Conservation (phyloP, 2,797 vertebrate species). For the Pogonophryne albipinna region DNA sequence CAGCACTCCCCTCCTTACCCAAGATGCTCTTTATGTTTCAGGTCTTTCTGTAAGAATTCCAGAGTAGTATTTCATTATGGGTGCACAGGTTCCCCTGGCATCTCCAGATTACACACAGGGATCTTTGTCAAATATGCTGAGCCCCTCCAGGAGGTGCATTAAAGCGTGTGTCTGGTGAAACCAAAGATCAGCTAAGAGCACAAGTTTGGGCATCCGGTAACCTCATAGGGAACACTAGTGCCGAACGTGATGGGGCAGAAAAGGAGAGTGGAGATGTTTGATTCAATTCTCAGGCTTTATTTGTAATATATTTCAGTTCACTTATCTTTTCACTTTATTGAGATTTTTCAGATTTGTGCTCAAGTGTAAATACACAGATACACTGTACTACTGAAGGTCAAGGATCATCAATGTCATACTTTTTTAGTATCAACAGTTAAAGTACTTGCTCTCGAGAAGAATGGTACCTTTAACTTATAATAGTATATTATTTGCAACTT, state of each 20-base stretch:
- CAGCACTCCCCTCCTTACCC: constrained; percentile 38
- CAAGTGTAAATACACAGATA: too few species aligned
- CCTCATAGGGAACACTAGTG: constrained; percentile 29
- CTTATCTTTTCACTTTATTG: background rate
- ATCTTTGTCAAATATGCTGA: constrained; percentile 67
- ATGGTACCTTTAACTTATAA: background rate
- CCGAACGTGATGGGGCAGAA: constrained; percentile 59
- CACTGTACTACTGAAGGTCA: too few species aligned
- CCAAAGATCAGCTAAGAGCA: constrained; percentile 57
- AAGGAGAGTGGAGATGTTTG: constrained; percentile 28
- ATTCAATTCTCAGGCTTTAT: constrained; percentile 14
- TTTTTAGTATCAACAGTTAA: too few species aligned
- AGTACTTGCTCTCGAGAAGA: background rate
- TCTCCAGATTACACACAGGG: constrained; percentile 59
- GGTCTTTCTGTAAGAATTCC: constrained; percentile 31
- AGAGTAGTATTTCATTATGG: constrained; percentile 63
- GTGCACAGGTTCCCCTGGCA: constrained; percentile 43
- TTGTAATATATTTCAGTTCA: background rate
- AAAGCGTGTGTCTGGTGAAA: constrained; percentile 67
- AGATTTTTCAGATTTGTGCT: background rate
- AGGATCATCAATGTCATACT: too few species aligned
- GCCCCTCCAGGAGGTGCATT: constrained; percentile 69
- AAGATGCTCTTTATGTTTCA: constrained; percentile 59
- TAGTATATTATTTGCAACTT: background rate
- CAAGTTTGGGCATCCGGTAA: constrained; percentile 42